Evolutionary conservation across 2,113 vertebrate genomes (phyloP).

Genomic region (Capreolus pygargus): DNA sequence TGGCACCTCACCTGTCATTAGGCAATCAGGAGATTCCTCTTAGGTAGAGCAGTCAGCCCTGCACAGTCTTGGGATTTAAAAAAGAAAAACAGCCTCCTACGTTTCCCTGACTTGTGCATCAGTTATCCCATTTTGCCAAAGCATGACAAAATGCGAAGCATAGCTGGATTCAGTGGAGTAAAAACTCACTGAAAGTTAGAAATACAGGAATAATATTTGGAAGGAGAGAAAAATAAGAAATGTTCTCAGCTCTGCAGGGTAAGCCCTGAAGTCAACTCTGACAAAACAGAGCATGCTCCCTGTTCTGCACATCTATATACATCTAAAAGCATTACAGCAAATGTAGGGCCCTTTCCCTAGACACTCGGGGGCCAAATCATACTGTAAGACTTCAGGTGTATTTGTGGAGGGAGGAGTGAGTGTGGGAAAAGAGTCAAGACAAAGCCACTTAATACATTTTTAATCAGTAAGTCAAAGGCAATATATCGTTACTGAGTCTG

Average conservation of each 20-base stretch:
- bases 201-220: neutral
- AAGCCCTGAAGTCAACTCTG: neutral
- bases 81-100: neutral
- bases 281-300: neutral
- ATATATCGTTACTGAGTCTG: neutral
- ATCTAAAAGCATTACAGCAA: neutral
- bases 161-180: neutral
- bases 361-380: neutral
- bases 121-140: neutral
- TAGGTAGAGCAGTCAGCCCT: neutral
- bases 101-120: neutral
- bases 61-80: neutral
- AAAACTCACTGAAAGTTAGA: neutral
- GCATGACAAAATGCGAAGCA: slow-evolving; percentile 23
- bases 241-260: neutral
- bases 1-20: neutral
- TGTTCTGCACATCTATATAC: neutral
- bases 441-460: neutral
- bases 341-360: neutral
- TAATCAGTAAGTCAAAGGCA: neutral
- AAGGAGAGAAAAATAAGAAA: neutral
- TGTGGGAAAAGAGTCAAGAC: neutral
- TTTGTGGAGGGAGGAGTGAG: neutral
- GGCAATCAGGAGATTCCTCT: neutral
- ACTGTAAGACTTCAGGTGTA: neutral